Percentiles rank a stretch among this genome's conserved stretches.
Conservation (phyloP, 2,888 invertebrate species). For the Cryptocephalus primarius region DNA sequence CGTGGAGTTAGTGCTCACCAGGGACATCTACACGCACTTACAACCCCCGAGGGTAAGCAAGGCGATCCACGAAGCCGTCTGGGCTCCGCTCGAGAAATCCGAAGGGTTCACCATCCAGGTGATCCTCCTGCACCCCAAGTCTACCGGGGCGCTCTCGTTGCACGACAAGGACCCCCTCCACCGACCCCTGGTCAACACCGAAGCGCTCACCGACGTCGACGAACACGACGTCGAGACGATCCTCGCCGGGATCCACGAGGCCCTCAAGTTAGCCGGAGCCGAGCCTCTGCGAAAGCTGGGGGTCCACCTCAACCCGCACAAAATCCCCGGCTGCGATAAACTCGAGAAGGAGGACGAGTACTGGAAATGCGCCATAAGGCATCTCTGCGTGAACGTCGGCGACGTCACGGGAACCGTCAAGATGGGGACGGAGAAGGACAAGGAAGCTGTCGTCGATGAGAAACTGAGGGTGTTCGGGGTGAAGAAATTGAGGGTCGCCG, state of each 20-base stretch:
- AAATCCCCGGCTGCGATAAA: slow-evolving; percentile 41
- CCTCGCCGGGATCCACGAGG: slow-evolving; percentile 44
- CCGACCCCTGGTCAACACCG: slow-evolving; percentile 66
- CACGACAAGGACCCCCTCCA: slow-evolving; percentile 62
- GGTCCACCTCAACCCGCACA: slow-evolving; percentile 29
- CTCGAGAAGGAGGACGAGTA: slow-evolving; percentile 48
- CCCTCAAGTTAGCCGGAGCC: slow-evolving; percentile 47
- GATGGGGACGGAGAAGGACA: slow-evolving; percentile 56
- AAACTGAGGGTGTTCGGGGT: slow-evolving; percentile 51
- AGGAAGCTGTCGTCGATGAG: slow-evolving; percentile 52
- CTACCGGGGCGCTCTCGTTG: slow-evolving; percentile 58
- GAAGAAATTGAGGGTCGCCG: slow-evolving; percentile 48
- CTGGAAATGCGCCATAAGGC: slow-evolving; percentile 49
- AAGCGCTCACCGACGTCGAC: slow-evolving; percentile 58
- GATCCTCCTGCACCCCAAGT: slow-evolving; percentile 64
- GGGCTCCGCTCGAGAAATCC: slow-evolving; percentile 37
- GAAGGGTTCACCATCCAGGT: slow-evolving; percentile 48
- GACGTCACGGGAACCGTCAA: slow-evolving; percentile 48
- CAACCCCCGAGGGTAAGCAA: slow-evolving; percentile 44
- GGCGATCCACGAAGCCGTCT: slow-evolving; percentile 42
- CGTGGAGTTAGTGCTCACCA: slow-evolving; percentile 24
- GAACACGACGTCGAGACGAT: slow-evolving; percentile 48
- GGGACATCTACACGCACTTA: slow-evolving; percentile 13
- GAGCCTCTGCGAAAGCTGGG: slow-evolving; percentile 49
- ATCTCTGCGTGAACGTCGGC: slow-evolving; percentile 19